phyloP scores from a whole-genome alignment of 1,140 invertebrate genomes.

The Phortica variegata region DNA sequence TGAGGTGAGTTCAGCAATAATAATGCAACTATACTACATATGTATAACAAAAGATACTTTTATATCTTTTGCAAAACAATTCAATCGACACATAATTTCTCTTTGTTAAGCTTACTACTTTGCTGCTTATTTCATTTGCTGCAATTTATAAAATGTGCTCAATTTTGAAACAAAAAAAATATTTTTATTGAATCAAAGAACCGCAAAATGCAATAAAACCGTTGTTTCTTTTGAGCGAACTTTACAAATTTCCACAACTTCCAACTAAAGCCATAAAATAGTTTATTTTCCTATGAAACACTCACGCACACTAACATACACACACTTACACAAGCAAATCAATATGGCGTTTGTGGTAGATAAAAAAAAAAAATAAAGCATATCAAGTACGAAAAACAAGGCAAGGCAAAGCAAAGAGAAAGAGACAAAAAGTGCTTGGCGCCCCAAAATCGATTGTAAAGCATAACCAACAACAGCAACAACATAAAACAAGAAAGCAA shows the following conservation, averaged over 20 bases:
- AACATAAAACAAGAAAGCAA: slow-evolving; percentile 20
- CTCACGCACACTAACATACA: slow-evolving; percentile 12
- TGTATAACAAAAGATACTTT: too few relatives aligned
- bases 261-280: slow-evolving; percentile 46
- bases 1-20: slow-evolving; percentile 68
- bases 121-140: too few relatives aligned
- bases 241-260: slow-evolving; percentile 42
- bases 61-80: too few relatives aligned
- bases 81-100: too few relatives aligned
- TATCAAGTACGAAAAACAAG: slow-evolving; percentile 13
- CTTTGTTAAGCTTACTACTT: background rate
- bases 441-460: slow-evolving; percentile 55
- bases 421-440: slow-evolving; percentile 24
- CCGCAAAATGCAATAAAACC: slow-evolving; percentile 37
- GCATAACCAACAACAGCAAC: slow-evolving; percentile 20
- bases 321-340: slow-evolving; percentile 5
- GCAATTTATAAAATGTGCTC: too few relatives aligned
- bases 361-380: slow-evolving; percentile 4
- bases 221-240: slow-evolving; percentile 28
- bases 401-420: slow-evolving; percentile 16
- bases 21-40: background rate
- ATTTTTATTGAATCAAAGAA: slow-evolving; percentile 35
- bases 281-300: slow-evolving; percentile 22
- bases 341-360: slow-evolving; percentile 8
- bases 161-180: too few relatives aligned